Evolutionary conservation across 2,888 invertebrate genomes (phyloP).

Genomic region (Melikaiella ostensackeni): DNA sequence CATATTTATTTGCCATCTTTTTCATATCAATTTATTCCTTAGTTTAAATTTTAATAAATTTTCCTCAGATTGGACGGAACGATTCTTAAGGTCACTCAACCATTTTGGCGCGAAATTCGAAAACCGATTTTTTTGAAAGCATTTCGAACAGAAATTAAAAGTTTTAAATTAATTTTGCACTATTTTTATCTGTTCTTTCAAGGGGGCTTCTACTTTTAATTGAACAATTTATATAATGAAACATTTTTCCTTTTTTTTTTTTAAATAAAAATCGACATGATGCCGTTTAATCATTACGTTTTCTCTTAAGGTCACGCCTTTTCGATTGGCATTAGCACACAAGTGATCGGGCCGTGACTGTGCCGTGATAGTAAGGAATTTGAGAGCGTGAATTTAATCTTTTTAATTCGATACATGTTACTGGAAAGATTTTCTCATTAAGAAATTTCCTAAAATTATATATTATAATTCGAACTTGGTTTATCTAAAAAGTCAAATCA

Average conservation of each 20-base stretch:
- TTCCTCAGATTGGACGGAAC: neutral
- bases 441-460: neutral
- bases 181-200: neutral
- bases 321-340: constrained; percentile 43
- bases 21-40: neutral
- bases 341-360: constrained; percentile 43
- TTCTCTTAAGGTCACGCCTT: constrained; percentile 43
- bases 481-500: neutral
- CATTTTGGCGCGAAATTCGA: neutral
- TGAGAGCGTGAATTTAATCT: constrained; percentile 11
- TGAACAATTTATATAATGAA: neutral
- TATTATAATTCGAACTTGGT: neutral
- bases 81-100: neutral
- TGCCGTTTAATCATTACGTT: constrained; percentile 2
- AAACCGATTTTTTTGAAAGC: neutral
- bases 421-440: neutral
- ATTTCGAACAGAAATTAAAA: neutral
- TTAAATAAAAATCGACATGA: neutral
- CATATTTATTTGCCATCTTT: neutral
- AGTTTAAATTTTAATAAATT: neutral
- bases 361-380: constrained; percentile 44
- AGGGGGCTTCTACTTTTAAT: neutral
- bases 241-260: neutral
- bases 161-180: neutral
- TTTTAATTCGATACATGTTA: neutral